These are phyloP conservation scores for Netelia inedita DNA, from an alignment of 2,888 invertebrate species.

Conservation along the genomic window DNA sequence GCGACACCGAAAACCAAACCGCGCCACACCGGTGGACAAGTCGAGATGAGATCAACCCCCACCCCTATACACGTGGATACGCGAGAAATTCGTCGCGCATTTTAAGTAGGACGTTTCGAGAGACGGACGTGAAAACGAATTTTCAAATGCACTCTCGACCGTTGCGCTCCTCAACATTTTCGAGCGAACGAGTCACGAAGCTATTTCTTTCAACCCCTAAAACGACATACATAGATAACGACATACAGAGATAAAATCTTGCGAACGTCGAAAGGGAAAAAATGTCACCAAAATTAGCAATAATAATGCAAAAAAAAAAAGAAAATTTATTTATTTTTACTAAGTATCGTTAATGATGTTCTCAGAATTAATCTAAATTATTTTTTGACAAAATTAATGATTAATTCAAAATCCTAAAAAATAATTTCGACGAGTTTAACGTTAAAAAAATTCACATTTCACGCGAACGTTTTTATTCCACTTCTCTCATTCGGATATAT, in stretches of 20 bases:
- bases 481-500: background rate
- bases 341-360: background rate
- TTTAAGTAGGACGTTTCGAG: slow-evolving; percentile 41
- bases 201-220: background rate
- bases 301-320: background rate
- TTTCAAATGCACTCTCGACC: slow-evolving; percentile 27
- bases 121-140: slow-evolving; percentile 23
- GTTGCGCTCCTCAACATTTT: background rate
- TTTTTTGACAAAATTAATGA: too few relatives aligned
- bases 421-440: too few relatives aligned
- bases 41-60: slow-evolving; percentile 38
- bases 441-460: too few relatives aligned
- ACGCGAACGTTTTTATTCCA: background rate
- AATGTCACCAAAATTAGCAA: background rate
- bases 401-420: too few relatives aligned
- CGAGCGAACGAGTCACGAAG: background rate
- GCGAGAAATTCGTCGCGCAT: slow-evolving; percentile 13
- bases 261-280: background rate
- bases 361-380: background rate
- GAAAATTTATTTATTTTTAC: too few relatives aligned
- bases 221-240: too few relatives aligned
- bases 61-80: background rate
- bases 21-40: slow-evolving; percentile 23
- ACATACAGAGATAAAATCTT: background rate
- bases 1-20: slow-evolving; percentile 55